These are phyloP conservation scores for Chelmon rostratus DNA, from an alignment of 2,797 vertebrate genomes.

Conservation along the genomic window DNA sequence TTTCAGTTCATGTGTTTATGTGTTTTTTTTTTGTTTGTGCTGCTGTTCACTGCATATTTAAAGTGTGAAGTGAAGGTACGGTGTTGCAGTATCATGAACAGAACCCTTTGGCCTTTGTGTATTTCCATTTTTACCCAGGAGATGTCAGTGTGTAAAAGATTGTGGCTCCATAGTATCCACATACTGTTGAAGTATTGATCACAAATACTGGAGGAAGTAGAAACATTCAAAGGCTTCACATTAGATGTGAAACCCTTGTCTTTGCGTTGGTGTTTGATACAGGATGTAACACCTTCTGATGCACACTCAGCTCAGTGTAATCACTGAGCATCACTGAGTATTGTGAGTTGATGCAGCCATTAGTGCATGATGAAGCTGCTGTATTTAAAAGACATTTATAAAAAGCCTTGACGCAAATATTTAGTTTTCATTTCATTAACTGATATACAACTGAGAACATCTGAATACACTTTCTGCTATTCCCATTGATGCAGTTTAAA, in stretches of 20 bases:
- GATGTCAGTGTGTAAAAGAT: conserved; percentile 60
- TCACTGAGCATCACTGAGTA: neutral
- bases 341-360: neutral
- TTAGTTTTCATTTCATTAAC: neutral
- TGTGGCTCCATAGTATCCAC: neutral
- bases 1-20: neutral
- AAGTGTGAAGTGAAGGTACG: neutral
- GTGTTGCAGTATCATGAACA: neutral
- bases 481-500: neutral
- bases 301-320: neutral
- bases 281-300: conserved; percentile 51
- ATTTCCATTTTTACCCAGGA: conserved; percentile 62
- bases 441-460: neutral
- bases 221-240: neutral
- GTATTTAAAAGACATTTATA: neutral
- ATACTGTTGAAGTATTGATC: neutral
- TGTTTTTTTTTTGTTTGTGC: neutral
- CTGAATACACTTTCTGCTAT: neutral
- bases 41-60: neutral
- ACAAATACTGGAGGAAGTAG: neutral
- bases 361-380: neutral
- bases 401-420: neutral
- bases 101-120: conserved; percentile 18
- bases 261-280: conserved; percentile 15
- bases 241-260: neutral